Evolutionary conservation across 2,113 vertebrate species (phyloP).

Genomic region (Ploceus nigricollis): DNA sequence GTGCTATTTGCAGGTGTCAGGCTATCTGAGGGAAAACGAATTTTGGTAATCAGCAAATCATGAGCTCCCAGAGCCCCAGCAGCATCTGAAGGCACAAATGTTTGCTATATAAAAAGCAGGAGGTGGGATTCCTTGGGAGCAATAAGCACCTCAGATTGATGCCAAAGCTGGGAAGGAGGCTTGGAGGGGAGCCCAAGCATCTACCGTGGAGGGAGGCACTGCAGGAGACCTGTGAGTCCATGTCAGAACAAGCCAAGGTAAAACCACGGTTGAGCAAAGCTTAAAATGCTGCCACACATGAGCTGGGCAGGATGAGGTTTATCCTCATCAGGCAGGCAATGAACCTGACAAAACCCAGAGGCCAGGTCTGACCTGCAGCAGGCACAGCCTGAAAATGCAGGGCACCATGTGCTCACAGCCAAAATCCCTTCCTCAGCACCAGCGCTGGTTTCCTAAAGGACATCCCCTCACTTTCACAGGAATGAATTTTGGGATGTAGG

Average conservation of each 20-base stretch:
- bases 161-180: background rate
- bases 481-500: background rate
- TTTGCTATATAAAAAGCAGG: background rate
- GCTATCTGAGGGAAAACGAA: background rate
- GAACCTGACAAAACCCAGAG: background rate
- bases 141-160: background rate
- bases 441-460: background rate
- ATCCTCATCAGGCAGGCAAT: background rate
- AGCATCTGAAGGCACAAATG: background rate
- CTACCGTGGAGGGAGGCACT: background rate
- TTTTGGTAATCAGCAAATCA: background rate
- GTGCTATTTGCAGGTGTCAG: background rate
- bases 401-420: accelerated
- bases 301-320: background rate
- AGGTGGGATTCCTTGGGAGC: background rate
- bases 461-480: background rate
- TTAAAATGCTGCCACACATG: background rate
- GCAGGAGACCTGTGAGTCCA: background rate
- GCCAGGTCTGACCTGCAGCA: background rate
- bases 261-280: background rate
- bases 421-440: background rate
- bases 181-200: background rate
- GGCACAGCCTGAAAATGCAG: background rate
- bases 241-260: background rate
- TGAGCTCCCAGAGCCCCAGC: background rate